Percentiles rank a stretch among this genome's conserved stretches.
Conservation (phyloP, 2,797 vertebrate genomes). For the Cuniculus paca region DNA sequence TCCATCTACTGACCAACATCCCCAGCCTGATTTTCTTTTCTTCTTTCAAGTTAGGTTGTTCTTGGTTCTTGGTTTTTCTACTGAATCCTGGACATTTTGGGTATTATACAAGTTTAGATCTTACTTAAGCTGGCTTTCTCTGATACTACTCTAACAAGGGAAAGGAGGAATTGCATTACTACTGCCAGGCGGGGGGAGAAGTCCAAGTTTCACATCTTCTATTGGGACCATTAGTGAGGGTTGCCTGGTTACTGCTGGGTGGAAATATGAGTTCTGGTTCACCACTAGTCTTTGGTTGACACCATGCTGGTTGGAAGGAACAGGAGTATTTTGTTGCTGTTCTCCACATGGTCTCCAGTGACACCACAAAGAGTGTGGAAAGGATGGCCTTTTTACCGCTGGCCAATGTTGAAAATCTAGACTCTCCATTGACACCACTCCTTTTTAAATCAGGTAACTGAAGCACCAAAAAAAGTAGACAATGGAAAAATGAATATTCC, state of each 20-base stretch:
- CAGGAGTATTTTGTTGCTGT: background rate
- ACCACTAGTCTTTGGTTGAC: background rate
- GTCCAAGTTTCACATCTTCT: background rate
- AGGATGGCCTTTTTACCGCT: background rate
- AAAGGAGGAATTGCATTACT: background rate
- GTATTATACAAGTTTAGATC: background rate
- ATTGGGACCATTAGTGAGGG: background rate
- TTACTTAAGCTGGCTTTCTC: background rate
- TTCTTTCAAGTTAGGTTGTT: slow-evolving; percentile 13
- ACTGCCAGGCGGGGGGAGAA: background rate
- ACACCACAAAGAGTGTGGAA: background rate
- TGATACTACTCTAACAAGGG: background rate
- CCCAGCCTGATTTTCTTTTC: background rate
- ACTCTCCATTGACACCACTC: background rate
- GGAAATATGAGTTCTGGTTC: background rate
- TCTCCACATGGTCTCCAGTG: background rate
- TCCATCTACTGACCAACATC: background rate
- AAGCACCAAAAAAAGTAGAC: background rate
- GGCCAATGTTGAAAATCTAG: background rate
- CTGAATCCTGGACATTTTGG: background rate
- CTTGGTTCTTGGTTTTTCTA: slow-evolving; percentile 5
- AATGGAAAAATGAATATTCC: background rate
- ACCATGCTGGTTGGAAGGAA: background rate
- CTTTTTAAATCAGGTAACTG: background rate
- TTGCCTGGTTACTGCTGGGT: background rate